Percentiles rank a stretch among this genome's conserved stretches.
phyloP scores from a whole-genome alignment of 2,888 invertebrate genomes.

The Lottia scabra region DNA sequence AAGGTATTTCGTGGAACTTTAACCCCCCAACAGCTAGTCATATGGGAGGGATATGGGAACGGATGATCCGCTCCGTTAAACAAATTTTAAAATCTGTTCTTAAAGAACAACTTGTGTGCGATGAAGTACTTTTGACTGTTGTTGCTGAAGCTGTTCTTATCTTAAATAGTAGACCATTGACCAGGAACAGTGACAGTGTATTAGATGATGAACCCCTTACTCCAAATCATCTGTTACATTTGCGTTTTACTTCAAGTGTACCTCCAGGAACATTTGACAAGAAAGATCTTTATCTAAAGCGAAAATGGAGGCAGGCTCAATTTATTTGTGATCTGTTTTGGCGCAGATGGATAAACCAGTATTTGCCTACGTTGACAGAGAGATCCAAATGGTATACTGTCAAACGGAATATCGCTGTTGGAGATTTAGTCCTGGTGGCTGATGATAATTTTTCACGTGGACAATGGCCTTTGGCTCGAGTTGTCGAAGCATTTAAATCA shows the following conservation, averaged over 20 bases:
- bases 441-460: no score
- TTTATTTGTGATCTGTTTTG: not conserved
- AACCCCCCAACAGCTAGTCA: no score
- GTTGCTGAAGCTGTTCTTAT: conserved; percentile 27
- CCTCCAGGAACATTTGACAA: conserved; percentile 23
- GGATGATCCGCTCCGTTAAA: conserved; percentile 32
- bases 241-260: conserved; percentile 7
- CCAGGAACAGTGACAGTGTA: conserved; percentile 7
- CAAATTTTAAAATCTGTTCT: conserved; percentile 5
- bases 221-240: conserved; percentile 57
- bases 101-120: not conserved
- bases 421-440: not conserved
- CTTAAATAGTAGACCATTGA: conserved; percentile 29
- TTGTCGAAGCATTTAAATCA: no score
- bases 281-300: not conserved
- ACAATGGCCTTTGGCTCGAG: no score
- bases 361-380: not conserved
- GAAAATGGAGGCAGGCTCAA: not conserved
- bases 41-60: no score
- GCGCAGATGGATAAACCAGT: not conserved
- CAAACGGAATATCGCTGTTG: not conserved
- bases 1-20: no score
- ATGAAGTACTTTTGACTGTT: conserved; percentile 30
- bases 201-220: conserved; percentile 36
- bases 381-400: not conserved